phyloP scores from a whole-genome alignment of 2,113 vertebrate genomes.

The Upupa epops region DNA sequence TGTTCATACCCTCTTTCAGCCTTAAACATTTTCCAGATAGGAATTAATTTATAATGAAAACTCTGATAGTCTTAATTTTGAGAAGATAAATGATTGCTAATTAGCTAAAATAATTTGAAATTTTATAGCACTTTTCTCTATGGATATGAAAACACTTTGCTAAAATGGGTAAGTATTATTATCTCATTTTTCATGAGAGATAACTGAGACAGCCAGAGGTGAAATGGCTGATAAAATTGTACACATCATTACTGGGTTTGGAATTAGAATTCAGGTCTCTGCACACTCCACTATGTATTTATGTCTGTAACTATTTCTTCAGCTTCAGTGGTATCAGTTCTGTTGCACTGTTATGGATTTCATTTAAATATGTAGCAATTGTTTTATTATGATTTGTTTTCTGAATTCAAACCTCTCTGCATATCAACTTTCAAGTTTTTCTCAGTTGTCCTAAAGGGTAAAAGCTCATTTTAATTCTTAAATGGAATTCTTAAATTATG shows the following conservation, averaged over 20 bases:
- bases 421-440: neutral
- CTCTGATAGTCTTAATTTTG: slow-evolving; percentile 35
- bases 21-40: slow-evolving; percentile 45
- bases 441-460: neutral
- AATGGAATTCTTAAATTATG: neutral
- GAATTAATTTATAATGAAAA: slow-evolving; percentile 63
- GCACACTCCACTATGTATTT: neutral
- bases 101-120: slow-evolving; percentile 59
- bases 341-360: neutral
- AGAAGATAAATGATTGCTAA: slow-evolving; percentile 50
- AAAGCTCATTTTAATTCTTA: neutral
- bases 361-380: neutral
- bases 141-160: slow-evolving; percentile 47
- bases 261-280: slow-evolving; percentile 44
- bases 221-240: slow-evolving; percentile 12
- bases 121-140: slow-evolving; percentile 38
- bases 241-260: neutral
- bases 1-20: slow-evolving; percentile 29
- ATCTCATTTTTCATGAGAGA: slow-evolving; percentile 50
- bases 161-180: slow-evolving; percentile 46
- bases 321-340: neutral
- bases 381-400: neutral
- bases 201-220: slow-evolving; percentile 50
- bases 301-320: neutral
- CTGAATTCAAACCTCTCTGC: neutral